Evolutionary conservation across 92 coral and sea anemone species (phyloP), one percentile per base, ranked within the genome.

Genomic region (Bergia sp.): DNA sequence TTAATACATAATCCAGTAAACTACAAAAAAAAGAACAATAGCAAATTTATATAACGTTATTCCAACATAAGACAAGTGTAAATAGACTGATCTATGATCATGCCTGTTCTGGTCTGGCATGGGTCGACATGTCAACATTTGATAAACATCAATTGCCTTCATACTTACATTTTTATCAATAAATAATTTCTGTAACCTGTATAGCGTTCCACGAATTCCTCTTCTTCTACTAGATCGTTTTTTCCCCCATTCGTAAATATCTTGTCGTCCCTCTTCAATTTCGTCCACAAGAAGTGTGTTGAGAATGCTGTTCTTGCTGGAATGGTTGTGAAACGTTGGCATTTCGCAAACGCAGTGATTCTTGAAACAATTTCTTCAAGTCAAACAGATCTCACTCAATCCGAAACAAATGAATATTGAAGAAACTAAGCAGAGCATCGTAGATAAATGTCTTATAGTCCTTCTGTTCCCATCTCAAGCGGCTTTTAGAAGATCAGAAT

Each of bases 231-330:
- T 89, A 3, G 71, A 40, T 77, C 99, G 81, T 39, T 88, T 94
- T 73, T 93, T 96, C 0, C 99, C 80, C 99, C 99, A 97, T 88
- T 92, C 87, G 86, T 96, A 94, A n/a, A 97, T 97, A 37, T 97
- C 96, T 0, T 82, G 89, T 53, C 98, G 80, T 79, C 98, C 98
- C 66, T 95, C 98, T 50, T 95, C 98, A 44, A 95, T 95, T 86
- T 90, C 91, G 45, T 94, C 97, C 16, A 73, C 86, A 42, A 86
- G 90, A 37, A 95, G 85, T 2, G 95, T 90, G 89, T 90, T 92
- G 21, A 94, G 67, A 11, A 95, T 93, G 74, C 95, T 92, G 23
- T 93, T 91, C 45, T 89, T 93, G 64, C 96, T 84, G 18, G 85
- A 39, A 44, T 92, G 92, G 83, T 92, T 84, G 79, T 84, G 87